phyloP scores from a whole-genome alignment of 2,797 vertebrate genomes.

The Hippopotamyrus pictus region DNA sequence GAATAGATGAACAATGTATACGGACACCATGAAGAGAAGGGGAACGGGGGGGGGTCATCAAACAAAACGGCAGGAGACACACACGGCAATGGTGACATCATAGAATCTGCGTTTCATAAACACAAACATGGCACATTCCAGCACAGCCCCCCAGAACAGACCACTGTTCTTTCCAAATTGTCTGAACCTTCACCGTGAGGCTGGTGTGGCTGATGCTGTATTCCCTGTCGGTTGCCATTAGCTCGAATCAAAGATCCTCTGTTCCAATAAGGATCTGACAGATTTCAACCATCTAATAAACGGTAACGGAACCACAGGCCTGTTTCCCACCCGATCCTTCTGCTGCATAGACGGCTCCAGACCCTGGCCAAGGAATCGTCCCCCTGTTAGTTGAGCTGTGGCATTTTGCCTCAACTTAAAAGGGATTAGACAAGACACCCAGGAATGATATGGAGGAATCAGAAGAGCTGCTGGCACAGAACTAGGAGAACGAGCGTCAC shows the following conservation, averaged over 20 bases:
- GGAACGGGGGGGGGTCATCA: not conserved
- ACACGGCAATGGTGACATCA: not conserved
- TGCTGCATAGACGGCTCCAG: not conserved
- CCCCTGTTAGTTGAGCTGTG: not conserved
- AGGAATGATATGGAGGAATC: not conserved
- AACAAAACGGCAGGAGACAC: not conserved
- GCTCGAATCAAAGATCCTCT: not conserved
- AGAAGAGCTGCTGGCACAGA: not conserved
- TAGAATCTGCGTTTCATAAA: not conserved
- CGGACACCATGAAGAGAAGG: not conserved
- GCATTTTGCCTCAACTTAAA: constrained; percentile 4
- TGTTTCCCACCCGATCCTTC: not conserved
- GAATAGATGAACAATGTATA: not conserved
- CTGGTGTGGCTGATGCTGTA: not conserved
- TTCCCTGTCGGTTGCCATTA: not conserved
- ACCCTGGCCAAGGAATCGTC: not conserved
- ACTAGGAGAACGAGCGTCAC: not conserved
- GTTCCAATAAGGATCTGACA: not conserved
- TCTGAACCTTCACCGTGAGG: not conserved
- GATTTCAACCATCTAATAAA: not conserved
- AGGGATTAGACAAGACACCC: not conserved
- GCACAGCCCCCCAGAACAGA: not conserved
- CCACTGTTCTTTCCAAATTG: not conserved
- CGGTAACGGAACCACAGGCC: no score
- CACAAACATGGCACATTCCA: not conserved